A percentile compares a stretch with the other conserved stretches of the same genome.
phyloP scores from a whole-genome alignment of 2,888 invertebrate species.

The Mesopsocus fuscifrons region DNA sequence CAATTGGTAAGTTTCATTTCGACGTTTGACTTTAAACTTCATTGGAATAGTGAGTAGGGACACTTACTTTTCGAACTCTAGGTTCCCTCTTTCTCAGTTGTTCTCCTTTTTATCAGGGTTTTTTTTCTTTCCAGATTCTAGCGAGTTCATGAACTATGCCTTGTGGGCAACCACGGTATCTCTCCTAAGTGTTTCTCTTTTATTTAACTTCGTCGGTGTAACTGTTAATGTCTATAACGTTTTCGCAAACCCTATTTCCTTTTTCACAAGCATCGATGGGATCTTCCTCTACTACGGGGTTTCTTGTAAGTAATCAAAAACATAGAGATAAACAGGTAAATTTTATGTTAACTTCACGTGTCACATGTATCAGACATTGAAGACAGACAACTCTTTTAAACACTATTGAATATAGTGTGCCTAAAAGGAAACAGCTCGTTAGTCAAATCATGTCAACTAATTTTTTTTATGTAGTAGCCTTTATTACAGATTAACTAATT shows the following conservation, averaged over 20 bases:
- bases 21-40: not conserved
- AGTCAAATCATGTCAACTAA: too few species aligned
- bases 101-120: too few species aligned
- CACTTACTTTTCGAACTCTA: not conserved
- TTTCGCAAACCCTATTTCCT: not conserved
- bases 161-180: not conserved
- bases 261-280: not conserved
- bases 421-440: too few species aligned
- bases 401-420: too few species aligned
- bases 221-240: not conserved
- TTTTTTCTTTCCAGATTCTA: not conserved
- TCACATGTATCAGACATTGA: too few species aligned
- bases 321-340: not conserved
- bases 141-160: not conserved
- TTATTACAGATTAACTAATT: too few species aligned
- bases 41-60: not conserved
- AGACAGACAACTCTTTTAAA: too few species aligned
- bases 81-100: too few species aligned
- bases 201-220: not conserved
- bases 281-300: not conserved
- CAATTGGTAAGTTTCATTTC: not conserved
- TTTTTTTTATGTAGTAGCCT: too few species aligned
- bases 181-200: not conserved
- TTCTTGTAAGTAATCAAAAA: not conserved
- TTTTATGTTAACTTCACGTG: not conserved